Percentiles rank a stretch among this genome's conserved stretches.
These are phyloP conservation scores for Carduelis carduelis DNA, from an alignment of 2,797 vertebrate genomes.

Conservation along the genomic window DNA sequence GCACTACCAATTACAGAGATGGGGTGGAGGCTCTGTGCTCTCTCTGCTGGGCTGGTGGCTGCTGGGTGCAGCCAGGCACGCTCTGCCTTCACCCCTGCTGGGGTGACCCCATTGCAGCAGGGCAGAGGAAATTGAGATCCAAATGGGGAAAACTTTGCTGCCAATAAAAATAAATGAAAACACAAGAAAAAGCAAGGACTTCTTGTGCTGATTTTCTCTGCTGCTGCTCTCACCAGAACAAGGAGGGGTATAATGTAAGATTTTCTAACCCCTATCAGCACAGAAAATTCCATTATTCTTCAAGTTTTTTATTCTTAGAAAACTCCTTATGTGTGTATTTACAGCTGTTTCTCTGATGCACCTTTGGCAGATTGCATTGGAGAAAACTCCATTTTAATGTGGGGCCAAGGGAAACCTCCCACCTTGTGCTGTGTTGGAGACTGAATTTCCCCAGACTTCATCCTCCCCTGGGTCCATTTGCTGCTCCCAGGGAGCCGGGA, in stretches of 20 bases:
- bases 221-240: background rate
- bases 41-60: background rate
- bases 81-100: background rate
- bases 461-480: background rate
- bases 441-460: fast-evolving
- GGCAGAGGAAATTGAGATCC: slow-evolving; percentile 26
- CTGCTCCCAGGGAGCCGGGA: background rate
- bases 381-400: background rate
- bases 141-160: slow-evolving; percentile 14
- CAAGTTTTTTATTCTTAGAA: background rate
- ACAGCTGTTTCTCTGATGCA: background rate
- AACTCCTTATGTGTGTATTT: background rate
- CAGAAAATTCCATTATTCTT: background rate
- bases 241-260: background rate
- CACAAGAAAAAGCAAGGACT: background rate
- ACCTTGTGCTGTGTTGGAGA: background rate
- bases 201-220: background rate
- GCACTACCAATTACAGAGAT: background rate
- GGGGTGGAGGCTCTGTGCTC: background rate
- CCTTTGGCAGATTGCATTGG: background rate
- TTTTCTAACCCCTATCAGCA: background rate
- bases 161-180: background rate
- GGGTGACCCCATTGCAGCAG: slow-evolving; percentile 30
- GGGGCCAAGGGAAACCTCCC: background rate
- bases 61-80: background rate